Evolutionary conservation across 2,113 vertebrate species (phyloP), one percentile per base, ranked within the genome.

Genomic region (Macquaria australasica): DNA sequence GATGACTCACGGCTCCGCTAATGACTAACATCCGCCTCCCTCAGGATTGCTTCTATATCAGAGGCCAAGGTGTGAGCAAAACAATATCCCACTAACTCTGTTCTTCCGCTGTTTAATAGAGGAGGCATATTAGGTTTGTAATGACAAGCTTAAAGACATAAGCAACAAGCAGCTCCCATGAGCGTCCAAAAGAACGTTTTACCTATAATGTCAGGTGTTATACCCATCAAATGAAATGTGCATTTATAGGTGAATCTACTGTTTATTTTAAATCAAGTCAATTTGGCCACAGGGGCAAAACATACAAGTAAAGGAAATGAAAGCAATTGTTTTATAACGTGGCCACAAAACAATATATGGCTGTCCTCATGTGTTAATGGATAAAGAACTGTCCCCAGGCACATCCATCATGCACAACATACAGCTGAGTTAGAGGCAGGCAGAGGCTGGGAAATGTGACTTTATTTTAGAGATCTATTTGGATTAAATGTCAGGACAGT

Each of bases 71-170:
- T 92, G 88, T 78, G 76, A 81, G 55, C 70, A 94, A 90, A 93
- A 92, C 93, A 94, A 94, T 90, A 89, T 94, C 66, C 66, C 53
- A 34, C 83, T 93, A 93, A 94, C 87, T 75, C 50, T 81, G 88
- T 69, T 84, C 76, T 93, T 95, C 93, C 92, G 90, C 87, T 74
- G 34, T 73, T 82, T 89, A 93, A 93, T 87, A 90, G 76, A 75
- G 48, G 60, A 83, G 77, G 66, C 37, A 77, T 78, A 90, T 93
- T 85, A 81, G 81, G 79, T 88, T 87, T 82, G 64, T 89, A 93
- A 93, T 92, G 86, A 87, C 69, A 41, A 68, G 60, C 62, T 86
- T 89, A 75, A 79, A 83, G 73, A 91, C 85, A 37, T 86, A 72
- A 78, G 66, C 48, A 73, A 63, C 79, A 76, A 73, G 64, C 41